Evolutionary conservation across 2,113 vertebrate genomes (phyloP), one percentile per base, ranked within the genome.

Genomic region (Echinops telfairi): DNA sequence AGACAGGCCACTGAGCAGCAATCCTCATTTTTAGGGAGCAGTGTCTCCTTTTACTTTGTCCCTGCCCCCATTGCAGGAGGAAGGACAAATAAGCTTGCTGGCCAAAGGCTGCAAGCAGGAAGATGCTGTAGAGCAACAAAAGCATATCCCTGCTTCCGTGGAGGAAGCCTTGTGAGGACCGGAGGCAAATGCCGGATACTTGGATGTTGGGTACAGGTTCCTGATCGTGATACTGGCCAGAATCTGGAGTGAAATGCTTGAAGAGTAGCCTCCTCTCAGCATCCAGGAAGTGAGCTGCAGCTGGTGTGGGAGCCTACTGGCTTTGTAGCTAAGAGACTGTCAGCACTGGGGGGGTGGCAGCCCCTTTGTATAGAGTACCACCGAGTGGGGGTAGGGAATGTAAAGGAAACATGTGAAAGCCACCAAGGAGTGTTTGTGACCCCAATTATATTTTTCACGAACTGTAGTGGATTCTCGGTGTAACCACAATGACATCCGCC

Each of bases 401-500:
- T 86, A 93, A 90, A 93, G 93, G 91, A 85, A 92, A 77, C 89
- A 73, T 31, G 58, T 94, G 82, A 95, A 96, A 95, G 91, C 95
- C 95, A 92, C 66, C 0, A 0, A 84, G 79, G 86, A 87, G 79
- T 31, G 36, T 85, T 71, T 57, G 0, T 95, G 92, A 93, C 96
- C 96, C 96, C 84, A 77, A 2, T 68, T 14, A 11, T 58, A 36
- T 43, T 95, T 97, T 93, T 93, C 58, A 27, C 75, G 64, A 93
- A 91, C 22, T 14, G 36, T 1, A 70, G 58, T 94, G 87, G 93
- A 82, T 91, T 97, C 89, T 62, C 70, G 10, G 76, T 29, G 60
- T 89, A 97, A 97, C 97, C 97, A 81, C 97, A 94, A 14, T 0
- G 23, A 29, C 81, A 97, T 98, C 97, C 96, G 71, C 95, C 80